These are phyloP conservation scores for Apocheima hispidaria DNA, from an alignment of 2,888 invertebrate species.

Conservation along the genomic window DNA sequence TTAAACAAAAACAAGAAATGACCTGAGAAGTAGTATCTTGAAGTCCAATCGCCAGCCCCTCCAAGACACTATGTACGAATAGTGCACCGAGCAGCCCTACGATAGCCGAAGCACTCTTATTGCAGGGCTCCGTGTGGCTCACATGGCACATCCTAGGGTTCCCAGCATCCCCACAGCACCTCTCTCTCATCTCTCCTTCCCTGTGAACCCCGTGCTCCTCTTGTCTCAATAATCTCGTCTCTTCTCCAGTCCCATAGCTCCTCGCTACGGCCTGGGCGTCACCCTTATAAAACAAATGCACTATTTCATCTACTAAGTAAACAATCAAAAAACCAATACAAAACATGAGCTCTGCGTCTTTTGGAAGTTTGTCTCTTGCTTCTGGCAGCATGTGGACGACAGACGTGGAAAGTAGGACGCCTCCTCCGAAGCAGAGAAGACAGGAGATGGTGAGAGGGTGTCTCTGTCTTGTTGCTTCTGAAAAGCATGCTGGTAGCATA, in stretches of 20 bases:
- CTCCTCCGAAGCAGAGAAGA: slow-evolving; percentile 92
- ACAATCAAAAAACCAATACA: slow-evolving; percentile 90
- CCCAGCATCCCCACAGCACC: slow-evolving; percentile 67
- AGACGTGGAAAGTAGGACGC: slow-evolving; percentile 91
- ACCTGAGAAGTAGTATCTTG: slow-evolving; percentile 89
- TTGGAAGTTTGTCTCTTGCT: slow-evolving; percentile 86
- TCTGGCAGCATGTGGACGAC: slow-evolving; percentile 94
- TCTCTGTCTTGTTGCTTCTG: slow-evolving; percentile 83
- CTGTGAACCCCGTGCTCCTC: slow-evolving; percentile 48
- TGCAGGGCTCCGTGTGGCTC: slow-evolving; percentile 88
- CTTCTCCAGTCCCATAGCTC: slow-evolving; percentile 62
- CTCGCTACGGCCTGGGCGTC: slow-evolving; percentile 44
- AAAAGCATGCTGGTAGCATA: slow-evolving; percentile 88
- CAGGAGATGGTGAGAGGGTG: slow-evolving; percentile 89
- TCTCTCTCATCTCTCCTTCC: slow-evolving; percentile 68
- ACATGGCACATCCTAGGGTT: slow-evolving; percentile 87
- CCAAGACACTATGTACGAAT: slow-evolving; percentile 91
- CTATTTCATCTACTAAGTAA: slow-evolving; percentile 90
- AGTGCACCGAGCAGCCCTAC: slow-evolving; percentile 90
- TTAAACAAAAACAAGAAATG: slow-evolving; percentile 29
- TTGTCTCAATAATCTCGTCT: slow-evolving; percentile 60
- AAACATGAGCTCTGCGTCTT: slow-evolving; percentile 88
- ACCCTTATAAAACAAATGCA: slow-evolving; percentile 88
- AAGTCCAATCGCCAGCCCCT: slow-evolving; percentile 93
- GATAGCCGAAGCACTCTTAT: slow-evolving; percentile 86